These are phyloP conservation scores for Campoplex capitator DNA, from an alignment of 2,888 invertebrate genomes.

Conservation along the genomic window DNA sequence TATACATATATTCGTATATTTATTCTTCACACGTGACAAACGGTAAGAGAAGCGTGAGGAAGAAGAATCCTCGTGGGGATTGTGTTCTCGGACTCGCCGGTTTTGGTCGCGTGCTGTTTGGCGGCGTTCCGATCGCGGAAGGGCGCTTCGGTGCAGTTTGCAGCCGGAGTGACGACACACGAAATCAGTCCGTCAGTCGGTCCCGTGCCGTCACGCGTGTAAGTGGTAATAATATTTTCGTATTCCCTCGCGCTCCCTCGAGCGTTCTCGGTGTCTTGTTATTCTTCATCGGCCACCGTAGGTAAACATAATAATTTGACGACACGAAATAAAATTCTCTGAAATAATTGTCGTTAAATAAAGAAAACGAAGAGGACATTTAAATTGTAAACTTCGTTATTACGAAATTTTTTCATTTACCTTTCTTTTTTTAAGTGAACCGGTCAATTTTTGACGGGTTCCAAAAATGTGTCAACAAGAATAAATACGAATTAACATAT, in stretches of 20 bases:
- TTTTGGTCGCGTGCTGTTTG: conserved; percentile 68
- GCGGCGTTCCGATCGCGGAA: conserved; percentile 60
- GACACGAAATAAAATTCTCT: not conserved
- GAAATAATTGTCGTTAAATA: not conserved
- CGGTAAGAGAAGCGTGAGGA: conserved; percentile 3
- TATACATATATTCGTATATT: conserved; percentile 7
- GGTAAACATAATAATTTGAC: not conserved
- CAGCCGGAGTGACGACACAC: conserved; percentile 60
- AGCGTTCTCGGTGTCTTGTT: conserved; percentile 8
- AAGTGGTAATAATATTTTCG: conserved; percentile 50
- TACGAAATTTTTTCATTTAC: not conserved
- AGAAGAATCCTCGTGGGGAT: conserved; percentile 31
- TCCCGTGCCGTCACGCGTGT: conserved; percentile 76
- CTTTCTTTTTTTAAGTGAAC: not conserved
- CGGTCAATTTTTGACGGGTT: not conserved
- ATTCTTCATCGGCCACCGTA: not conserved
- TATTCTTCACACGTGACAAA: conserved; percentile 59
- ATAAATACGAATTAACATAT: not conserved
- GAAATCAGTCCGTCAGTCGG: conserved; percentile 71
- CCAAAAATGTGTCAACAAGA: not conserved
- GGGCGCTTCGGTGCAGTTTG: conserved; percentile 64
- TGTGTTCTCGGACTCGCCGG: conserved; percentile 32
- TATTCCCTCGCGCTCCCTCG: not conserved
- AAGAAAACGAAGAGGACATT: not conserved
- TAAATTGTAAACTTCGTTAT: not conserved